Evolutionary conservation across 2,888 invertebrate species (phyloP).

Genomic region (Hesperia comma): DNA sequence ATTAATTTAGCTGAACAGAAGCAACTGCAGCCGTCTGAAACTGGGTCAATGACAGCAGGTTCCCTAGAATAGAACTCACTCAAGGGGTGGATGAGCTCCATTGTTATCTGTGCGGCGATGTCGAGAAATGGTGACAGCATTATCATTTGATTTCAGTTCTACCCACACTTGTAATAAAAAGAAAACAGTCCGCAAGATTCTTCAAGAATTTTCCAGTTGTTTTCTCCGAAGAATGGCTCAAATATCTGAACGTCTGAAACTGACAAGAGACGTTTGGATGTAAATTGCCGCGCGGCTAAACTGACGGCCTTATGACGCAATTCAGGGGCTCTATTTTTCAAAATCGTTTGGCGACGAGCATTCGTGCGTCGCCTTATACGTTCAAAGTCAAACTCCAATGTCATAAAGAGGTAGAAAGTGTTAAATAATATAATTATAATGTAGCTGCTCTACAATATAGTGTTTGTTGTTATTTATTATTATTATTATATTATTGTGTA

Average conservation of each 20-base stretch:
- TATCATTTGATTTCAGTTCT: slow-evolving; percentile 45
- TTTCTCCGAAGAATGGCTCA: not conserved
- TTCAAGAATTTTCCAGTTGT: slow-evolving; percentile 9
- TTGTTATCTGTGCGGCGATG: slow-evolving; percentile 60
- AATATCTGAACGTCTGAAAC: slow-evolving; percentile 1
- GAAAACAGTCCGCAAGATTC: slow-evolving; percentile 1
- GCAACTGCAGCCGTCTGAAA: slow-evolving; percentile 47
- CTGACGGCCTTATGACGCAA: not conserved
- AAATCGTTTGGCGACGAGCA: no score
- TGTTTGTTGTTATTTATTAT: no score
- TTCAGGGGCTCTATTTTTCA: no score
- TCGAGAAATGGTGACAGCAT: slow-evolving; percentile 44
- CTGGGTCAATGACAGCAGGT: slow-evolving; percentile 80
- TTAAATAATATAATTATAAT: no score
- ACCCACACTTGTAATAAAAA: slow-evolving; percentile 20
- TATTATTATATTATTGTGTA: no score
- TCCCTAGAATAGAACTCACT: slow-evolving; percentile 76
- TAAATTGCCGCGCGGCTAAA: not conserved
- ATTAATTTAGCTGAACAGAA: slow-evolving; percentile 61
- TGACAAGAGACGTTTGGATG: not conserved
- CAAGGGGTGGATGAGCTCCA: slow-evolving; percentile 71
- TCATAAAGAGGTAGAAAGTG: no score
- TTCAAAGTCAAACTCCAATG: no score
- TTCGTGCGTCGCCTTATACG: no score
- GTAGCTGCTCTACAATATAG: no score